Percentiles rank a stretch among this genome's conserved stretches.
phyloP scores from a whole-genome alignment of 2,888 invertebrate genomes.

The Eupithecia subumbrata region DNA sequence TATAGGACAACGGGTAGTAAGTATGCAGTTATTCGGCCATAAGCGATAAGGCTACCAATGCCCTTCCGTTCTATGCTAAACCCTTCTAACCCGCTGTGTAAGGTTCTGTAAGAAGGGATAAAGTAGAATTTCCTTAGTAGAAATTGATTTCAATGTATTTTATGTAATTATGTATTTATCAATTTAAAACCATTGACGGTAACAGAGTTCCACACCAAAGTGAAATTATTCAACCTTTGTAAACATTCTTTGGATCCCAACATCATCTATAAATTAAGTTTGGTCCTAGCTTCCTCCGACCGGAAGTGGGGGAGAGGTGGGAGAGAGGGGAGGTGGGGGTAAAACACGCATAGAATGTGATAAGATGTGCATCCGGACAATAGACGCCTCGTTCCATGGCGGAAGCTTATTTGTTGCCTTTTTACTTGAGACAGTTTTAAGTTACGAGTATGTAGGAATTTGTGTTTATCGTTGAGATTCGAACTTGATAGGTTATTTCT shows the following conservation, averaged over 20 bases:
- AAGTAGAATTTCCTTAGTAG: neutral
- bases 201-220: neutral
- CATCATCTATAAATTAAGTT: neutral
- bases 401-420: neutral
- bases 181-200: neutral
- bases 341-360: neutral
- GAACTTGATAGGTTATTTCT: neutral
- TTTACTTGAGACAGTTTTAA: neutral
- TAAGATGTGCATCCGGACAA: slow-evolving; percentile 8
- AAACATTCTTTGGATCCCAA: neutral
- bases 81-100: too few relatives aligned
- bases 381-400: neutral
- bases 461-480: neutral
- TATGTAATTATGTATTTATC: neutral
- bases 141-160: neutral
- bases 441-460: neutral
- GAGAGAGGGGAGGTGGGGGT: neutral
- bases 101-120: neutral
- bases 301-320: neutral
- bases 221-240: neutral
- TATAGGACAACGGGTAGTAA: too few relatives aligned
- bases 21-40: too few relatives aligned
- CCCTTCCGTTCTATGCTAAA: neutral
- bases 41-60: neutral
- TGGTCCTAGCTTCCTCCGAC: neutral